phyloP scores from a whole-genome alignment of 2,888 invertebrate species.

The Oligia strigilis region DNA sequence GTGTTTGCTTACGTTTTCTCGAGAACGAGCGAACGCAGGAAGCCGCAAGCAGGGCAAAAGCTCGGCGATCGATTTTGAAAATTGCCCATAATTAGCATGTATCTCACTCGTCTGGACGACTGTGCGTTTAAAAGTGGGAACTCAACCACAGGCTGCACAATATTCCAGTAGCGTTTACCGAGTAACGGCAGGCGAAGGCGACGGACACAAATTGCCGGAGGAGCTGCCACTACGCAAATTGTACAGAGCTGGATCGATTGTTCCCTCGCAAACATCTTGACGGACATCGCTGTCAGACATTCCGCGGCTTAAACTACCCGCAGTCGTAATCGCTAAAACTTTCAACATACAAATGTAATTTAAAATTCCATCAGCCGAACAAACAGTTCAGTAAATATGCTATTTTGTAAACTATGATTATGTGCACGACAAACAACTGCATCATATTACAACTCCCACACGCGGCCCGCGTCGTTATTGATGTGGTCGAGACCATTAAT shows the following conservation, averaged over 20 bases:
- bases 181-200: conserved; percentile 88
- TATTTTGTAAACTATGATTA: conserved; percentile 57
- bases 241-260: conserved; percentile 83
- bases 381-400: conserved; percentile 56
- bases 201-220: conserved; percentile 89
- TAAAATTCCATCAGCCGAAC: conserved; percentile 49
- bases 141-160: conserved; percentile 86
- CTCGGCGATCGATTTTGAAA: conserved; percentile 90
- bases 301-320: conserved; percentile 29
- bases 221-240: conserved; percentile 88
- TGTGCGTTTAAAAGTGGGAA: conserved; percentile 87
- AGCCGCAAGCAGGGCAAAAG: conserved; percentile 86
- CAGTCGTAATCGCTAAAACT: conserved; percentile 42
- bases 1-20: conserved; percentile 78
- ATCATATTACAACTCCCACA: conserved; percentile 67
- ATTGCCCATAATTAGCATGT: conserved; percentile 90
- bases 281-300: conserved; percentile 57
- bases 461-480: conserved; percentile 66
- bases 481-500: conserved; percentile 72
- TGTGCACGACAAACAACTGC: conserved; percentile 66
- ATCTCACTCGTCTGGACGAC: conserved; percentile 86
- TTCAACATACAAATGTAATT: conserved; percentile 48
- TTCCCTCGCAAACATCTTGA: conserved; percentile 73
- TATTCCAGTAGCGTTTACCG: conserved; percentile 90
- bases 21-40: conserved; percentile 83